A percentile compares a stretch with the other conserved stretches of the same genome.
phyloP scores from a whole-genome alignment of 2,113 vertebrate genomes.

The Anarrhichthys ocellatus region DNA sequence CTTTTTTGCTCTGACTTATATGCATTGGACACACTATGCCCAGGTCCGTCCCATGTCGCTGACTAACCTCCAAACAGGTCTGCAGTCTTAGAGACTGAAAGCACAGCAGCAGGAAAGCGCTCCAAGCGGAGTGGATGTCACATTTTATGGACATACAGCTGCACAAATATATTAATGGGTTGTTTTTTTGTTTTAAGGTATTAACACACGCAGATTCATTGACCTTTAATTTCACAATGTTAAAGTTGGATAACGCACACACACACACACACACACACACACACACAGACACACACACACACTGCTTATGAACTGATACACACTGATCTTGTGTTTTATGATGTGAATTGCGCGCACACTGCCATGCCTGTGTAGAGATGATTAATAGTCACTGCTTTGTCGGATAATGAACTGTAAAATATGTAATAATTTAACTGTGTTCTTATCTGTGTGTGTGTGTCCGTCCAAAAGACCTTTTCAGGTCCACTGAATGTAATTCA shows the following conservation, averaged over 20 bases:
- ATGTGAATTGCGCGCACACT: constrained; percentile 39
- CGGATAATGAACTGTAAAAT: constrained; percentile 67
- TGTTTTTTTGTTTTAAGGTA: constrained; percentile 21
- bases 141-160: background rate
- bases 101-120: background rate
- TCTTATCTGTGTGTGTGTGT: constrained; percentile 33
- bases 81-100: background rate
- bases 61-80: background rate
- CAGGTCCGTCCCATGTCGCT: background rate
- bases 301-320: background rate
- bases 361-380: constrained; percentile 49
- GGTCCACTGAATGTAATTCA: background rate
- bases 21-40: background rate
- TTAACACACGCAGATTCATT: constrained; percentile 26
- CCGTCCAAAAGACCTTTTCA: constrained; percentile 8
- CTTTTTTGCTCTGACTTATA: background rate
- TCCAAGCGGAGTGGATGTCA: background rate
- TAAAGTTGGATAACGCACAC: background rate
- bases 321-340: constrained; percentile 49
- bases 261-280: background rate
- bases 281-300: constrained; percentile 2
- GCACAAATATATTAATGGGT: constrained; percentile 11
- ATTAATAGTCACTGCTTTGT: constrained; percentile 64
- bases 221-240: constrained; percentile 39
- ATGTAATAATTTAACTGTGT: constrained; percentile 66